Conservation (phyloP, 2,888 invertebrate genomes). For the Latrodectus hesperus region DNA sequence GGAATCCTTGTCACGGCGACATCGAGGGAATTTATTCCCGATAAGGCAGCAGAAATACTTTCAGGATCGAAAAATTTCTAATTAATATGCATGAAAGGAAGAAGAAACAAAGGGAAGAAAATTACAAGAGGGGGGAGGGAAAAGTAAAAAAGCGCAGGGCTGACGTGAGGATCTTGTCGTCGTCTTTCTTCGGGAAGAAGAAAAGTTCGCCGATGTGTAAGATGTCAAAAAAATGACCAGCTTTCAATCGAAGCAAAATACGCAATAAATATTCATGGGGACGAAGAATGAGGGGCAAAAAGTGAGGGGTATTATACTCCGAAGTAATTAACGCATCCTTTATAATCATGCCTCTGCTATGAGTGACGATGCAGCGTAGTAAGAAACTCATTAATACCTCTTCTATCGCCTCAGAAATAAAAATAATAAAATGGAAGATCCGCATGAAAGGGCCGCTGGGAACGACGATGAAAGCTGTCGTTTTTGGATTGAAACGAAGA, state of each 20-base stretch:
- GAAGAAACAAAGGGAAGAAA: neutral
- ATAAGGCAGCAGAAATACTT: no score
- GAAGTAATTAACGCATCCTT: constrained; percentile 5
- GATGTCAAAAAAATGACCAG: no score
- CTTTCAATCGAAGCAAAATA: constrained; percentile 2
- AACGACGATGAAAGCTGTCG: no score
- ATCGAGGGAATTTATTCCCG: no score
- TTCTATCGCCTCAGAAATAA: neutral
- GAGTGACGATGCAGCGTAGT: neutral
- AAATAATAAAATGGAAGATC: neutral
- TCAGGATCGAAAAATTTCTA: neutral
- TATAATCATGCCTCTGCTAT: neutral
- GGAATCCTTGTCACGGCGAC: no score
- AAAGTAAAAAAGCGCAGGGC: no score
- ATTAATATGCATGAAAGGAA: neutral
- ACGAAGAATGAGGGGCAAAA: neutral
- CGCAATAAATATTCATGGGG: constrained; percentile 35
- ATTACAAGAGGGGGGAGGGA: no score
- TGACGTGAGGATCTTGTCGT: no score
- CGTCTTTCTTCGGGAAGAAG: no score
- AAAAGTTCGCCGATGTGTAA: no score
- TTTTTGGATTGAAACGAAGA: no score
- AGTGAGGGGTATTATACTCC: neutral
- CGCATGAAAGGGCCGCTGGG: no score
- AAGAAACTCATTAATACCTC: neutral